Percentiles rank a stretch among this genome's conserved stretches.
Evolutionary conservation across 2,888 invertebrate species (phyloP).

Genomic region (Rapana venosa): DNA sequence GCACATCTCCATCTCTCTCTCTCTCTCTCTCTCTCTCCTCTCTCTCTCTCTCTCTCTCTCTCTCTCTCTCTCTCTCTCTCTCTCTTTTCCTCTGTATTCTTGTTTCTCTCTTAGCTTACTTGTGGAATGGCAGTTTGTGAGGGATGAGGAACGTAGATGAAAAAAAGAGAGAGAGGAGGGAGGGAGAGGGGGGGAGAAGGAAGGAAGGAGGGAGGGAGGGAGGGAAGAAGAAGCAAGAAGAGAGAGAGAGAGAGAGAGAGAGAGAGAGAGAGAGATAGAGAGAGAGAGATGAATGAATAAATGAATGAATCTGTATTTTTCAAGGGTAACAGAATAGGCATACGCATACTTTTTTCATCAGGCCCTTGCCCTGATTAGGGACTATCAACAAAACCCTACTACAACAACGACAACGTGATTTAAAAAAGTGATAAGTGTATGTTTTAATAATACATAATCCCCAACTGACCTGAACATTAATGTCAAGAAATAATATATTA

Average conservation of each 20-base stretch:
- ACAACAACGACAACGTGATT: no score
- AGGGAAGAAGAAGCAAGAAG: neutral
- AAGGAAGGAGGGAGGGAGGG: neutral
- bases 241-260: neutral
- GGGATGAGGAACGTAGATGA: neutral
- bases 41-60: neutral
- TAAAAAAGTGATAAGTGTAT: no score
- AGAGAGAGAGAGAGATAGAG: neutral
- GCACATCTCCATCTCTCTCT: neutral
- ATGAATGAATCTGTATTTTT: no score
- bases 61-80: constrained; percentile 14
- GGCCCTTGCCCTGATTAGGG: no score
- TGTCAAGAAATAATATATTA: no score
- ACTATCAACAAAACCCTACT: no score
- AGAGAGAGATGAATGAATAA: neutral
- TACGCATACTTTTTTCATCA: no score
- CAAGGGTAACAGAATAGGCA: no score
- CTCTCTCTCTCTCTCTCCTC: neutral
- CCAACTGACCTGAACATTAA: no score
- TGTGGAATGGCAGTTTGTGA: neutral
- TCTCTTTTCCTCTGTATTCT: neutral
- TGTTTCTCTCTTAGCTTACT: neutral
- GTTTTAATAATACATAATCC: no score
- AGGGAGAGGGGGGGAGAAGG: neutral
- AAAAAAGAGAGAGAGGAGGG: neutral